These are phyloP conservation scores for Vidua chalybeata DNA, from an alignment of 2,113 vertebrate species.

Conservation along the genomic window DNA sequence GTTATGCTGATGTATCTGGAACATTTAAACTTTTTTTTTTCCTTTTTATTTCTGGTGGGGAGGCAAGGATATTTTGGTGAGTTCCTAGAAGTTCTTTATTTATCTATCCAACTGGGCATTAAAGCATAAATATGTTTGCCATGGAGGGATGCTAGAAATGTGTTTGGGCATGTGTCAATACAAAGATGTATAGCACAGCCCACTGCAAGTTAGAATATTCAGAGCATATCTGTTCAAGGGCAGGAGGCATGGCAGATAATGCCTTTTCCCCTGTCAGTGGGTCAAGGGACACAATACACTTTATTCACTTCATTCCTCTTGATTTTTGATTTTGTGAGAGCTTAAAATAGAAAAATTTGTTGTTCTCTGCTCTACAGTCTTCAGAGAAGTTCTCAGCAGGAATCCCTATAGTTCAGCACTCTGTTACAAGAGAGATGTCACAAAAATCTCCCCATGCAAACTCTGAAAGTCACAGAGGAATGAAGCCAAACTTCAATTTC, in stretches of 20 bases:
- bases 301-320: not conserved
- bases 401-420: not conserved
- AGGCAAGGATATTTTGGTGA: not conserved
- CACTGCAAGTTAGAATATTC: not conserved
- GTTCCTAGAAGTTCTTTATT: not conserved
- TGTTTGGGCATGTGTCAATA: not conserved
- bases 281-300: not conserved
- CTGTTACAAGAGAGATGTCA: not conserved
- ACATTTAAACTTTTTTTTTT: not conserved
- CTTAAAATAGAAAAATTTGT: not conserved
- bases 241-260: not conserved
- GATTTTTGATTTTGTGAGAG: not conserved
- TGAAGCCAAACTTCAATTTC: not conserved
- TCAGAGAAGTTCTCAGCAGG: not conserved
- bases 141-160: not conserved
- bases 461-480: not conserved
- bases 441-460: not conserved
- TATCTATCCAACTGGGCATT: not conserved
- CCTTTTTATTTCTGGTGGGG: no score
- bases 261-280: not conserved
- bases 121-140: not conserved
- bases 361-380: not conserved
- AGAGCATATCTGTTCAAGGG: not conserved
- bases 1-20: not conserved
- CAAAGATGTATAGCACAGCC: not conserved